Percentiles rank a stretch among this genome's conserved stretches.
Evolutionary conservation across 2,113 vertebrate species (phyloP).

Genomic region (Ammodytes marinus): DNA sequence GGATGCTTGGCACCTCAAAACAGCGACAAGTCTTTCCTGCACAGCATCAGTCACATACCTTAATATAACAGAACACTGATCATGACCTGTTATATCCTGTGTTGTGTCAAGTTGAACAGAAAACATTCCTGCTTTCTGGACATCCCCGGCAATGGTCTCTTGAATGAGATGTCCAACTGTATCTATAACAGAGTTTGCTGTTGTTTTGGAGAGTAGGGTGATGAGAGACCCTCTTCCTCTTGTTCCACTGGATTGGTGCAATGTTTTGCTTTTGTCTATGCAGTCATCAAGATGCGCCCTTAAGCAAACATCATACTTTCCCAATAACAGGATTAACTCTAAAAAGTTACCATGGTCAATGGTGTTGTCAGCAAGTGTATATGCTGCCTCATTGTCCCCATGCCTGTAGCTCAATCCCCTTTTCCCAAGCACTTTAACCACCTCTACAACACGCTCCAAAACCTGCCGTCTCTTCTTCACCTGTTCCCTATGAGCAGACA

Average conservation of each 20-base stretch:
- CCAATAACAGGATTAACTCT: conserved; percentile 7
- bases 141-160: too few relatives aligned
- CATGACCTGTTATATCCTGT: too few relatives aligned
- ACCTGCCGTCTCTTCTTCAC: conserved; percentile 28
- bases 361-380: conserved; percentile 6
- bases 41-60: too few relatives aligned
- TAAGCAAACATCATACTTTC: conserved; percentile 34
- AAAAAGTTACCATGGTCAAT: conserved; percentile 33
- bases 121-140: too few relatives aligned
- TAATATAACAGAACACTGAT: too few relatives aligned
- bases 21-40: too few relatives aligned
- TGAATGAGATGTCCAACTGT: too few relatives aligned
- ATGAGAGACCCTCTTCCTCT: conserved; percentile 46
- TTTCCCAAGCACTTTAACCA: conserved; percentile 22
- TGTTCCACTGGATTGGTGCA: conserved; percentile 3
- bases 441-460: conserved; percentile 34
- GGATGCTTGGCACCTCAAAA: too few relatives aligned
- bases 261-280: conserved; percentile 15
- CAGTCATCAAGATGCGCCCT: conserved; percentile 11
- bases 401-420: not conserved
- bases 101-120: too few relatives aligned
- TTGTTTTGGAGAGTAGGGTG: conserved; percentile 39
- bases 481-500: conserved; percentile 2
- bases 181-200: too few relatives aligned
- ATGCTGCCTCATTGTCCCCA: not conserved